A percentile compares a stretch with the other conserved stretches of the same genome.
These are phyloP conservation scores for Rosalia funebris DNA, from an alignment of 2,888 invertebrate genomes.

Conservation along the genomic window DNA sequence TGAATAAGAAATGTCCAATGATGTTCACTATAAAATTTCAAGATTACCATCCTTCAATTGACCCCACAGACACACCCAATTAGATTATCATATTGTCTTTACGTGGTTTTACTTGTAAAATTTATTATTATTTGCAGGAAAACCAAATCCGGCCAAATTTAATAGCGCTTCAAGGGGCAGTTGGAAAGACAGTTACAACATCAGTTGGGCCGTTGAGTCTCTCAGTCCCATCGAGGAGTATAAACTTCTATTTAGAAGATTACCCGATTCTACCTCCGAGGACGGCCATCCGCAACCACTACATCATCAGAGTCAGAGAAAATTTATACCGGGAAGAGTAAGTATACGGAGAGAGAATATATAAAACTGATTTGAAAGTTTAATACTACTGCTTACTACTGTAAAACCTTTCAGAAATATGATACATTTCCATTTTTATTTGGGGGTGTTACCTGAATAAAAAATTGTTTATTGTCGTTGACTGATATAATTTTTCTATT, in stretches of 20 bases:
- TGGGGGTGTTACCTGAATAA: background rate
- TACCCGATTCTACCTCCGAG: slow-evolving; percentile 65
- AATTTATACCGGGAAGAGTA: slow-evolving; percentile 43
- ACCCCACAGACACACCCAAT: too few species aligned
- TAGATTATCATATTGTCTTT: background rate
- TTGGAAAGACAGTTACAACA: slow-evolving; percentile 72
- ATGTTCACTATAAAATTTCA: too few species aligned
- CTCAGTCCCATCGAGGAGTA: slow-evolving; percentile 75
- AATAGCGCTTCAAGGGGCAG: slow-evolving; percentile 72
- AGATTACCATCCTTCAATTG: too few species aligned
- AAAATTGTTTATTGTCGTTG: background rate
- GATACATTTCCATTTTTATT: too few species aligned
- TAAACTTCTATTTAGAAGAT: slow-evolving; percentile 72
- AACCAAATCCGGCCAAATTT: slow-evolving; percentile 73
- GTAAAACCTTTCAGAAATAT: too few species aligned
- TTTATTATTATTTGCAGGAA: slow-evolving; percentile 63
- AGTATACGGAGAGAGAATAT: background rate
- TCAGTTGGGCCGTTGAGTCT: slow-evolving; percentile 75
- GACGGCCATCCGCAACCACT: slow-evolving; percentile 64
- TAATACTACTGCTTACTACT: background rate
- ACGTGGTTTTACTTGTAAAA: background rate
- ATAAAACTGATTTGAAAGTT: background rate
- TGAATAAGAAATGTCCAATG: too few species aligned
- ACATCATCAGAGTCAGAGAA: slow-evolving; percentile 64
- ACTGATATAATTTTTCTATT: background rate